A percentile compares a stretch with the other conserved stretches of the same genome.
Conservation (phyloP, 2,113 vertebrate species). For the Callithrix jacchus region DNA sequence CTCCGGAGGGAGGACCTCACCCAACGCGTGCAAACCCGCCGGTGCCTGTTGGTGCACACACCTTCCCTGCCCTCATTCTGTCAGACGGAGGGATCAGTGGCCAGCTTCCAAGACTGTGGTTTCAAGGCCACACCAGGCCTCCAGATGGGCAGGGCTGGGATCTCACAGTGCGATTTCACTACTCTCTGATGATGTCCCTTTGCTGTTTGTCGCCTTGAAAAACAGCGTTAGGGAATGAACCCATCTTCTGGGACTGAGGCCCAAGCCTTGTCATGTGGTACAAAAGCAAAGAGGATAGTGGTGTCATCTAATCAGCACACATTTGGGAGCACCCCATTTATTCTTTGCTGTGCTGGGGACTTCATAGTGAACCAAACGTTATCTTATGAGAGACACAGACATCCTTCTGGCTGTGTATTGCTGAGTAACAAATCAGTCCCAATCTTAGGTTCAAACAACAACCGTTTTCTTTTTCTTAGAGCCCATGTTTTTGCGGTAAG, state of each 20-base stretch:
- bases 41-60: fast-evolving
- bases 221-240: not conserved
- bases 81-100: not conserved
- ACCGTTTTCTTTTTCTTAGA: not conserved
- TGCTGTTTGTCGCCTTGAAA: not conserved
- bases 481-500: not conserved
- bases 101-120: not conserved
- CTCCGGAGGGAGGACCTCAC: not conserved
- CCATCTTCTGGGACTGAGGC: not conserved
- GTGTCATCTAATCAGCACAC: fast-evolving
- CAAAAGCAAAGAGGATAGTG: not conserved
- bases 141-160: not conserved
- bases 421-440: not conserved
- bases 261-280: not conserved
- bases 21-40: not conserved
- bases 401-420: not conserved
- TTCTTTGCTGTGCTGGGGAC: not conserved
- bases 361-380: not conserved
- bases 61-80: not conserved
- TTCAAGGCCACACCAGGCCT: not conserved
- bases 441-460: not conserved
- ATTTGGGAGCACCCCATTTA: too few species aligned
- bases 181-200: not conserved
- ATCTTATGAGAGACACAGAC: not conserved
- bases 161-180: not conserved